Conservation (phyloP, 2,888 invertebrate species). For the Gortyna flavago region DNA sequence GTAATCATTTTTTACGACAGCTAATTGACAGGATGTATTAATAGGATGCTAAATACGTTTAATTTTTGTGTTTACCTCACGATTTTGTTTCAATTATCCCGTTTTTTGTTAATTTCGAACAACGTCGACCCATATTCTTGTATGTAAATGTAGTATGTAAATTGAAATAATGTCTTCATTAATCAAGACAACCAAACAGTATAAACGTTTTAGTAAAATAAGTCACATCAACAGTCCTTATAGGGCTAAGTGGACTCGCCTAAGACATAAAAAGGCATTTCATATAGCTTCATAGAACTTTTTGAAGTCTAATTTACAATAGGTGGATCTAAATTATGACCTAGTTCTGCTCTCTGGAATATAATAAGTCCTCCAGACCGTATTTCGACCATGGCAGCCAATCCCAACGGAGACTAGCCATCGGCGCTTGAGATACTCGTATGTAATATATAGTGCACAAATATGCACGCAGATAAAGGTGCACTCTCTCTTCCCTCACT, state of each 20-base stretch:
- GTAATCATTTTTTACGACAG: constrained; percentile 57
- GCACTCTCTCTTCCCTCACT: too few species aligned
- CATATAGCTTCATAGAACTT: not conserved
- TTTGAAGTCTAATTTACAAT: not conserved
- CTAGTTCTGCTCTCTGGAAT: not conserved
- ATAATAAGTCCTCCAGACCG: not conserved
- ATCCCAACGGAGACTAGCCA: not conserved
- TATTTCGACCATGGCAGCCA: not conserved
- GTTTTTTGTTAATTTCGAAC: constrained; percentile 4
- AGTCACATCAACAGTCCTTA: not conserved
- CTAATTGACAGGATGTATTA: constrained; percentile 46
- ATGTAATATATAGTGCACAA: too few species aligned
- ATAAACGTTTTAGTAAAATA: not conserved
- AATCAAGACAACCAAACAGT: not conserved
- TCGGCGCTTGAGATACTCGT: not conserved
- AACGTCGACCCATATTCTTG: not conserved
- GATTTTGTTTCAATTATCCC: constrained; percentile 15
- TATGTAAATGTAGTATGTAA: constrained; percentile 1
- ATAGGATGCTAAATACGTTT: constrained; percentile 22
- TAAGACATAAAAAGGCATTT: too few species aligned
- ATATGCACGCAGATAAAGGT: too few species aligned
- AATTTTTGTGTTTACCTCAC: constrained; percentile 25
- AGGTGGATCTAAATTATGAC: not conserved
- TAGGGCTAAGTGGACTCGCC: not conserved
- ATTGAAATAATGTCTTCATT: constrained; percentile 33